Conservation (phyloP, 2,797 vertebrate genomes). For the Sebastes ruberrimus region DNA sequence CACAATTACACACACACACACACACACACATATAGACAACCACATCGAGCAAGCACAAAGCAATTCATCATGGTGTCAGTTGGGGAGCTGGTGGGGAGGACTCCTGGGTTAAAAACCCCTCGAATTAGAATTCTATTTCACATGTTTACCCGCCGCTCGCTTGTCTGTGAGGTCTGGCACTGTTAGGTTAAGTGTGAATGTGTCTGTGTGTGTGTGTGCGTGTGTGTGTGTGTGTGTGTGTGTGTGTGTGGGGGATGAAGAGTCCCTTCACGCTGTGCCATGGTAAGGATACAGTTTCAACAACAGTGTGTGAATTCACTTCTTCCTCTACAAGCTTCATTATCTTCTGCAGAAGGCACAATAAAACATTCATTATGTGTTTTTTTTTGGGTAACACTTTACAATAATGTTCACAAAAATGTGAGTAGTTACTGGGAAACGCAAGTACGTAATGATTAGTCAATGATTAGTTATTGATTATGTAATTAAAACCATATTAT, state of each 20-base stretch:
- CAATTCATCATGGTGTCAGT: conserved; percentile 77
- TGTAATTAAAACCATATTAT: too few relatives aligned
- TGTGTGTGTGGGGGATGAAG: not conserved
- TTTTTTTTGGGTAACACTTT: too few relatives aligned
- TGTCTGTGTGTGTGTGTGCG: not conserved
- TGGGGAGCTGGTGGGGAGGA: conserved; percentile 32
- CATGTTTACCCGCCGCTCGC: conserved; percentile 37
- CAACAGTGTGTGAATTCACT: not conserved
- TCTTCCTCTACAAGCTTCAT: not conserved
- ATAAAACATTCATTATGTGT: not conserved
- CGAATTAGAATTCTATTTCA: conserved; percentile 68
- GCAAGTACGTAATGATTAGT: too few relatives aligned
- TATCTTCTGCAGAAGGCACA: not conserved
- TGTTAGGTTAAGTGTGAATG: conserved; percentile 10
- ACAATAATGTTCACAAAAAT: too few relatives aligned
- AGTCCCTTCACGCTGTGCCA: not conserved
- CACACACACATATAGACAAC: conserved; percentile 29
- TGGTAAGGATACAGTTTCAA: conserved; percentile 29
- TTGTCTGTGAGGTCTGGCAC: conserved; percentile 43
- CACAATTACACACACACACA: conserved; percentile 22
- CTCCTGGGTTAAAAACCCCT: conserved; percentile 58
- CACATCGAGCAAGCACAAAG: conserved; percentile 37
- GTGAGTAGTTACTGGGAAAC: too few relatives aligned
- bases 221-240: not conserved
- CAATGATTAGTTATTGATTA: too few relatives aligned